phyloP scores from a whole-genome alignment of 2,113 vertebrate species.

The Heliornis fulica region DNA sequence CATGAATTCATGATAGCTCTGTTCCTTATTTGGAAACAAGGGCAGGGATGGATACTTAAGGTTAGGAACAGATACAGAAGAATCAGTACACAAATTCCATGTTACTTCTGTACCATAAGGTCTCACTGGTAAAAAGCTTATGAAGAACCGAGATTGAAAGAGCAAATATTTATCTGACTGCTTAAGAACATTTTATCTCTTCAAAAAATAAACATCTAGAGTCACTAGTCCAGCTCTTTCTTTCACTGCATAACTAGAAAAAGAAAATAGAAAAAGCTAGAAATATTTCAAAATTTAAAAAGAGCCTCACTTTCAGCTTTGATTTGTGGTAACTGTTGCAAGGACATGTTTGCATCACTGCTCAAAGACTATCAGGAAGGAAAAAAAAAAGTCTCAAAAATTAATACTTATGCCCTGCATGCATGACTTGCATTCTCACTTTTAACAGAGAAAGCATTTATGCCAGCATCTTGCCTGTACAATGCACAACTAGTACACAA shows the following conservation, averaged over 20 bases:
- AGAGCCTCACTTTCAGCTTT: not conserved
- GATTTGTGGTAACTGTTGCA: not conserved
- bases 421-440: not conserved
- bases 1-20: not conserved
- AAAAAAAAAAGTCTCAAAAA: not conserved
- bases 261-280: not conserved
- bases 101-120: not conserved
- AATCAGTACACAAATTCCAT: not conserved
- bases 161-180: not conserved
- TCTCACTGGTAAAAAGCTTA: not conserved
- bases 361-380: not conserved
- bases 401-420: not conserved
- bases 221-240: not conserved
- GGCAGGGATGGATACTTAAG: not conserved
- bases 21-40: not conserved
- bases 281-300: not conserved
- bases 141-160: not conserved
- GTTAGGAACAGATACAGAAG: not conserved
- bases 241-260: not conserved
- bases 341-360: not conserved
- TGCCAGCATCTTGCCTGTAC: not conserved
- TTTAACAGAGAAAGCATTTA: not conserved
- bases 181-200: not conserved
- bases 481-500: not conserved
- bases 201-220: not conserved